A percentile compares a stretch with the other conserved stretches of the same genome.
These are phyloP conservation scores for Pan troglodytes DNA, from an alignment of 2,113 vertebrate species.

Conservation along the genomic window DNA sequence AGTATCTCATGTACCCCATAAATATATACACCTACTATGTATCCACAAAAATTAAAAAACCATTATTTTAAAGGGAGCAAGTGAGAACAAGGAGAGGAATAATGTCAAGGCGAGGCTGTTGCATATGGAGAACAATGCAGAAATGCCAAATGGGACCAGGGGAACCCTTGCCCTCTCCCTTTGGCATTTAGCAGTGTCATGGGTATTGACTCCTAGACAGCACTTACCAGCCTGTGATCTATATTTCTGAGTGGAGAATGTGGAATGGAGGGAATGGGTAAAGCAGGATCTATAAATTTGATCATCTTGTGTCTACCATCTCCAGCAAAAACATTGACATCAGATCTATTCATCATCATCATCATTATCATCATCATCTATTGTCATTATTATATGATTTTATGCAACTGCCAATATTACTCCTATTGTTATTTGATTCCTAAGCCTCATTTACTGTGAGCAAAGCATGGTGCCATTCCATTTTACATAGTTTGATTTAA, in stretches of 20 bases:
- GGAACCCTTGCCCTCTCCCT: accelerated
- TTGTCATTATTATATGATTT: neutral
- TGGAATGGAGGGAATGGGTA: neutral
- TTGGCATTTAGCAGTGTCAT: neutral
- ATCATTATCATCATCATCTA: neutral
- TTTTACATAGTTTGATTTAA: neutral
- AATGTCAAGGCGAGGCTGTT: neutral
- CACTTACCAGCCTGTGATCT: neutral
- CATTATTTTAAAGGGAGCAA: neutral
- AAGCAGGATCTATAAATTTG: neutral
- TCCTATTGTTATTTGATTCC: neutral
- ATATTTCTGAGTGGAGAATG: neutral
- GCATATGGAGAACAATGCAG: accelerated
- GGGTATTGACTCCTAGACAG: too few species aligned
- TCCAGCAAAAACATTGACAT: neutral
- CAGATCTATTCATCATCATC: neutral
- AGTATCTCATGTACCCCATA: too few species aligned
- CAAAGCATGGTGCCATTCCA: neutral
- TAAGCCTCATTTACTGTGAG: neutral
- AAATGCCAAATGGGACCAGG: too few species aligned
- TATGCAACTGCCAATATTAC: neutral
- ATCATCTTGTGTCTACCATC: too few species aligned
- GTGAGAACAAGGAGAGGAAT: neutral
- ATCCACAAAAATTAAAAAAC: too few species aligned
- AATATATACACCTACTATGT: too few species aligned